A percentile compares a stretch with the other conserved stretches of the same genome.
Evolutionary conservation across 2,113 vertebrate species (phyloP).

Genomic region (Galemys pyrenaicus): DNA sequence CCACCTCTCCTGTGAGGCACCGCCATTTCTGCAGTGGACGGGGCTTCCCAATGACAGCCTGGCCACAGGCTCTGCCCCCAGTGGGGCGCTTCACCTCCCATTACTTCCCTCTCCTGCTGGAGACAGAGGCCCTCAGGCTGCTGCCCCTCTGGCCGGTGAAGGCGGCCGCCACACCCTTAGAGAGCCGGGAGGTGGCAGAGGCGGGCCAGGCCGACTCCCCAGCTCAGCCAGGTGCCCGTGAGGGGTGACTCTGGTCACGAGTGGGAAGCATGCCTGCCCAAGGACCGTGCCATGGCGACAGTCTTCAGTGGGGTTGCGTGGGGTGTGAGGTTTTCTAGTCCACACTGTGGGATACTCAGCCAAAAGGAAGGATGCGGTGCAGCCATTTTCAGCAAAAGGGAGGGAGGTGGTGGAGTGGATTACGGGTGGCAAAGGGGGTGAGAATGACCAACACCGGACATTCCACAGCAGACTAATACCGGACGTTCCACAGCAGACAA

Average conservation of each 20-base stretch:
- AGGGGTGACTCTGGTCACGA: background rate
- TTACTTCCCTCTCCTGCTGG: background rate
- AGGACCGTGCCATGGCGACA: accelerated
- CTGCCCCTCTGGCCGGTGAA: background rate
- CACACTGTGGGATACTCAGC: too few species aligned
- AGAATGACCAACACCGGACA: too few species aligned
- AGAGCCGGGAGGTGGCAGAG: background rate
- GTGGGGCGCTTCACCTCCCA: too few species aligned
- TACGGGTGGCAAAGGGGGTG: too few species aligned
- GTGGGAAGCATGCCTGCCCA: too few species aligned
- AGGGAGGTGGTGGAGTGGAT: too few species aligned
- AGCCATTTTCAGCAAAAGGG: too few species aligned
- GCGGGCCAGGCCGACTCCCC: background rate
- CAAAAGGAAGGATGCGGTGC: too few species aligned
- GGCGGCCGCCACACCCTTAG: background rate
- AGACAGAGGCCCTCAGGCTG: background rate
- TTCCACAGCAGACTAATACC: too few species aligned
- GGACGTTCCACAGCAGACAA: too few species aligned
- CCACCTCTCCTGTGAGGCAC: background rate
- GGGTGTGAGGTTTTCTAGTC: background rate
- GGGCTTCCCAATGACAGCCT: background rate
- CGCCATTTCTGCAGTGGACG: background rate
- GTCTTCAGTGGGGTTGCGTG: background rate
- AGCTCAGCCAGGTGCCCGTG: background rate
- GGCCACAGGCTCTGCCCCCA: background rate